phyloP scores from a whole-genome alignment of 2,888 invertebrate genomes.

The Leucophora obtusa region DNA sequence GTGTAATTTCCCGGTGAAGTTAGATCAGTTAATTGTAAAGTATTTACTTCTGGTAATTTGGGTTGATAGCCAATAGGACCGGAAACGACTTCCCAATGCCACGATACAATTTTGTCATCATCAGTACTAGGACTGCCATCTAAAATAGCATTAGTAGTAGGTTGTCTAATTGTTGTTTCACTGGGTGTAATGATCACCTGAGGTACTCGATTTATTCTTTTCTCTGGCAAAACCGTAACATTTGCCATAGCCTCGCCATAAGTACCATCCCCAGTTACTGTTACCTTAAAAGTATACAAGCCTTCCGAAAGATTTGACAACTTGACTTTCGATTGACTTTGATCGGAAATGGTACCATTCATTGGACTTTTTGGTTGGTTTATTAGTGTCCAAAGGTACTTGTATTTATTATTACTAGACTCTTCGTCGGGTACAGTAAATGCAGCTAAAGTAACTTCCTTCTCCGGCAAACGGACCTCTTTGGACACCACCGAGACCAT shows the following conservation, averaged over 20 bases:
- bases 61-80: constrained; percentile 93
- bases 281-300: constrained; percentile 90
- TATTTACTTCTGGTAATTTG: constrained; percentile 87
- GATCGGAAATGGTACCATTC: constrained; percentile 87
- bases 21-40: constrained; percentile 90
- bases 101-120: constrained; percentile 90
- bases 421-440: constrained; percentile 88
- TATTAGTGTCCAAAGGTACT: constrained; percentile 92
- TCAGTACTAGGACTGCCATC: constrained; percentile 90
- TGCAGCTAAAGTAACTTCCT: constrained; percentile 90
- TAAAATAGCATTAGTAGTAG: constrained; percentile 92
- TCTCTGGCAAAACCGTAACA: constrained; percentile 92
- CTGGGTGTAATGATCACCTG: constrained; percentile 91
- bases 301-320: constrained; percentile 92
- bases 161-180: constrained; percentile 91
- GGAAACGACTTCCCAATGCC: constrained; percentile 95
- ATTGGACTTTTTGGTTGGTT: constrained; percentile 90
- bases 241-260: constrained; percentile 92
- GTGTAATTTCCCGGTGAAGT: constrained; percentile 93
- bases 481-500: constrained; percentile 88
- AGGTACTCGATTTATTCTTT: constrained; percentile 90
- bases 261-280: constrained; percentile 86
- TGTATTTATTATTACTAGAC: constrained; percentile 86
- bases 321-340: constrained; percentile 90
- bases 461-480: constrained; percentile 89